These are phyloP conservation scores for Phataginus tetradactyla DNA, from an alignment of 2,797 vertebrate genomes.

Conservation along the genomic window DNA sequence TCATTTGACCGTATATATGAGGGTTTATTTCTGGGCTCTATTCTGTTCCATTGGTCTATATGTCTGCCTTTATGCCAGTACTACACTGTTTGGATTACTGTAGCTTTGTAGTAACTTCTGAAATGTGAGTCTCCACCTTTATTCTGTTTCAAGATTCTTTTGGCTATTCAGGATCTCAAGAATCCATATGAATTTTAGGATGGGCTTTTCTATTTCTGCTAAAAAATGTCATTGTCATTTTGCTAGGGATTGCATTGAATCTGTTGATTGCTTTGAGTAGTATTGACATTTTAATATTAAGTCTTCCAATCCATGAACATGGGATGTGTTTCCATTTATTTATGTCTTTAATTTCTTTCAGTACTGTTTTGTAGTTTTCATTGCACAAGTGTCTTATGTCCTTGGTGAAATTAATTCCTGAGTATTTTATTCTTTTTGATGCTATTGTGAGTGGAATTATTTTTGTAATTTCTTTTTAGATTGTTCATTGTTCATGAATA, in stretches of 20 bases:
- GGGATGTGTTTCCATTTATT: neutral
- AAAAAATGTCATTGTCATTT: neutral
- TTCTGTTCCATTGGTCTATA: neutral
- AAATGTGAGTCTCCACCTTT: neutral
- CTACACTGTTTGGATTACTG: neutral
- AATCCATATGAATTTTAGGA: neutral
- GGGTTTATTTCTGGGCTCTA: neutral
- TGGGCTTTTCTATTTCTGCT: neutral
- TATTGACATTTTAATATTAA: neutral
- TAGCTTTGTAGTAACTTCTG: neutral
- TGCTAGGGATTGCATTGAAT: neutral
- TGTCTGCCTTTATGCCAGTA: neutral
- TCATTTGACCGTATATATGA: neutral
- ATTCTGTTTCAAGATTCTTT: neutral
- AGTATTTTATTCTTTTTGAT: neutral
- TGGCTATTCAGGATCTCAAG: neutral
- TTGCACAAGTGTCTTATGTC: neutral
- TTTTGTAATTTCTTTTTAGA: neutral
- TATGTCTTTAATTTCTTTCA: constrained; percentile 20
- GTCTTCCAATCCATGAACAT: neutral
- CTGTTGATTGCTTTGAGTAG: neutral
- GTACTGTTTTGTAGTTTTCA: neutral
- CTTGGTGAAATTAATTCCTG: neutral
- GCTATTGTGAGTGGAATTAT: neutral
- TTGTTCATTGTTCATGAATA: neutral